These are phyloP conservation scores for Mylabris sibirica DNA, from an alignment of 2,888 invertebrate species.

Conservation along the genomic window DNA sequence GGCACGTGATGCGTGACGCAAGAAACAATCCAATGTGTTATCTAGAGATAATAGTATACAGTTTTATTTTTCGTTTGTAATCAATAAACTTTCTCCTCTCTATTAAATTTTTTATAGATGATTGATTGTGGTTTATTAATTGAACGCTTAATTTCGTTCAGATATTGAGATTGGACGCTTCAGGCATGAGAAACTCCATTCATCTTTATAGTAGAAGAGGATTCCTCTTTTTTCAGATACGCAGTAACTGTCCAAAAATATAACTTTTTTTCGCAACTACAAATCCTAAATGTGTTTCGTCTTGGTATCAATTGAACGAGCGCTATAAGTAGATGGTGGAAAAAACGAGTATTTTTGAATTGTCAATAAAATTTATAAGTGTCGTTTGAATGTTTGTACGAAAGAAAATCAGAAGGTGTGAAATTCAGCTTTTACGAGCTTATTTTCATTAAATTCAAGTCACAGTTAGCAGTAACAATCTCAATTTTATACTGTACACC, in stretches of 20 bases:
- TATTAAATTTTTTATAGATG: background rate
- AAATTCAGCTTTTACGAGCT: too few relatives aligned
- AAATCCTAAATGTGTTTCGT: too few relatives aligned
- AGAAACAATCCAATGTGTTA: conserved; percentile 5
- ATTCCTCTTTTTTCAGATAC: background rate
- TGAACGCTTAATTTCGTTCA: background rate
- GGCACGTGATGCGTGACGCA: conserved; percentile 8
- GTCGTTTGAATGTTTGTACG: too few relatives aligned
- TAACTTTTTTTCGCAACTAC: too few relatives aligned
- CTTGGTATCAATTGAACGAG: too few relatives aligned
- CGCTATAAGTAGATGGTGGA: too few relatives aligned
- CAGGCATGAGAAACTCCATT: background rate
- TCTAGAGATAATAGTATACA: background rate
- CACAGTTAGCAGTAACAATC: too few relatives aligned
- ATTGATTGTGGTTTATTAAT: conserved; percentile 6
- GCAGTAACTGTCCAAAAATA: background rate
- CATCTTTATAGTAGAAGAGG: background rate
- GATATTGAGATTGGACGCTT: background rate
- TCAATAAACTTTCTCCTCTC: background rate
- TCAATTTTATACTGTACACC: background rate
- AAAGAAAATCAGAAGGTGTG: too few relatives aligned
- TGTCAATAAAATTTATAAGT: too few relatives aligned
- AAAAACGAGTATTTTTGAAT: too few relatives aligned
- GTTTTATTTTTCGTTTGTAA: background rate
- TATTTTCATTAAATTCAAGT: too few relatives aligned